Evolutionary conservation across 1,140 invertebrate genomes (phyloP).

Genomic region (Drosophila arizonae): DNA sequence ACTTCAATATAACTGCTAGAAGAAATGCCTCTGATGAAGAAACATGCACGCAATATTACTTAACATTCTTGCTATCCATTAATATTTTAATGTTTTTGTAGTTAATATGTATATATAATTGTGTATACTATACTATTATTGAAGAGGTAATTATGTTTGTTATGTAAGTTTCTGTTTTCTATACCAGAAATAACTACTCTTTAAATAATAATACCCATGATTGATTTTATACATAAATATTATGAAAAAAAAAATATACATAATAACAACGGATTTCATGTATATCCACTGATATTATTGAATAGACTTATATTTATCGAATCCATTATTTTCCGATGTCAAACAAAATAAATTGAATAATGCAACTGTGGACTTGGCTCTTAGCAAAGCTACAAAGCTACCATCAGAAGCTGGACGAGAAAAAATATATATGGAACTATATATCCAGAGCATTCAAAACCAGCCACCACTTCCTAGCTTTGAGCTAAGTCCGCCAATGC

Average conservation of each 20-base stretch:
- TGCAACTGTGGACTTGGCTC: conserved; percentile 45
- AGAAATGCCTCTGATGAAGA: conserved; percentile 4
- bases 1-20: background rate
- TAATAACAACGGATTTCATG: background rate
- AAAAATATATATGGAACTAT: background rate
- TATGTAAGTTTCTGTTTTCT: conserved; percentile 1
- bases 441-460: conserved; percentile 83
- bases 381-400: conserved; percentile 38
- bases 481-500: conserved; percentile 90
- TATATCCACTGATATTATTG: background rate
- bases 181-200: conserved; percentile 6
- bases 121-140: conserved; percentile 9
- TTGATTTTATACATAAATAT: conserved; percentile 7
- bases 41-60: conserved; percentile 13
- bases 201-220: background rate
- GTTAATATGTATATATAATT: conserved; percentile 2
- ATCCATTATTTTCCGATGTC: background rate
- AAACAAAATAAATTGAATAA: conserved; percentile 2
- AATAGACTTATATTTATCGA: background rate
- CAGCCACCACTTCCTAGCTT: conserved; percentile 89
- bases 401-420: conserved; percentile 11
- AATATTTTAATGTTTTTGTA: background rate
- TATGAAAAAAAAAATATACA: no score
- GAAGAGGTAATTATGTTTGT: conserved; percentile 35
- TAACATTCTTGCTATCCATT: background rate